phyloP scores from a whole-genome alignment of 2,113 vertebrate species.

The Sylvilagus bachmani region DNA sequence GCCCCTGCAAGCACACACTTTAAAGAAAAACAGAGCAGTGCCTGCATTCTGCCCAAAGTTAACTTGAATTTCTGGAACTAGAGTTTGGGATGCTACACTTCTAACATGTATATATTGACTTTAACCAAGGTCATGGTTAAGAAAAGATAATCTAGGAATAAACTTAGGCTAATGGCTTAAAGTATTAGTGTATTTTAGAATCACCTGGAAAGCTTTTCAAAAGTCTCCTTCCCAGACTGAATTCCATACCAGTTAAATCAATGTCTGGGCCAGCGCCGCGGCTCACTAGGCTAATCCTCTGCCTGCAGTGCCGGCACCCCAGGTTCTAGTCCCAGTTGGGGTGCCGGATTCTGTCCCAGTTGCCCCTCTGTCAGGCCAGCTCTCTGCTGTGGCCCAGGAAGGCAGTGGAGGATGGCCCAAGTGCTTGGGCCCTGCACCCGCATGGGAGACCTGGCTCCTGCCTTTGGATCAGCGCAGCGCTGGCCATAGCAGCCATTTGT shows the following conservation, averaged over 20 bases:
- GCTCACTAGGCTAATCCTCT: too few species aligned
- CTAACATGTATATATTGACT: not conserved
- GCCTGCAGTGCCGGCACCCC: too few species aligned
- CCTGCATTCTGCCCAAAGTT: not conserved
- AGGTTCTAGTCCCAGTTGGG: too few species aligned
- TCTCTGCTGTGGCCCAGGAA: too few species aligned
- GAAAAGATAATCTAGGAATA: not conserved
- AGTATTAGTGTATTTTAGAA: not conserved
- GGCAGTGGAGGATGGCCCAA: too few species aligned
- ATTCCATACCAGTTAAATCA: constrained; percentile 29
- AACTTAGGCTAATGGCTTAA: not conserved
- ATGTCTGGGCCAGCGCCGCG: too few species aligned
- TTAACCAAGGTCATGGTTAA: constrained; percentile 16
- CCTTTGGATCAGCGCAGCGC: too few species aligned
- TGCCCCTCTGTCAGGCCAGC: too few species aligned
- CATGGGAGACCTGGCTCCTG: too few species aligned
- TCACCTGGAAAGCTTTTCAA: not conserved
- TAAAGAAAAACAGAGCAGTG: not conserved
- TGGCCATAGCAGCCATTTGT: too few species aligned
- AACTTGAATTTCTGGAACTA: not conserved
- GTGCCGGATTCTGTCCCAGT: too few species aligned
- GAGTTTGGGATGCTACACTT: not conserved
- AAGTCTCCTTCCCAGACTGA: not conserved
- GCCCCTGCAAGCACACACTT: not conserved
- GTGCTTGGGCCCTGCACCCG: too few species aligned